Evolutionary conservation across 2,797 vertebrate species (phyloP).

Genomic region (Microcaecilia unicolor): DNA sequence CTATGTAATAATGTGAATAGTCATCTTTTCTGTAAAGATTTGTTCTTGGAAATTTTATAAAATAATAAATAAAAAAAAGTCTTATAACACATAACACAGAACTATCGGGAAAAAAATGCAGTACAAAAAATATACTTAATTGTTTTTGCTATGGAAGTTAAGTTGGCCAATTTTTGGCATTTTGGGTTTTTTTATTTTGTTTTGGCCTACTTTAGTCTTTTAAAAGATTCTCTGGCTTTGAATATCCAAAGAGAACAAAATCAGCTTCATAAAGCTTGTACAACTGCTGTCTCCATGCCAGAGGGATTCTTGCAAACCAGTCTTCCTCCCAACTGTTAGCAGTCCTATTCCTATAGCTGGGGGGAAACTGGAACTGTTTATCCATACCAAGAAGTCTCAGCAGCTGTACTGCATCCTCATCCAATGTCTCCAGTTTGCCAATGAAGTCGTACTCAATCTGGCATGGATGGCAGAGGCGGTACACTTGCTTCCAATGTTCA

Average conservation of each 20-base stretch:
- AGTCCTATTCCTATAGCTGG: slow-evolving; percentile 73
- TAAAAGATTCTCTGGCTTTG: slow-evolving; percentile 65
- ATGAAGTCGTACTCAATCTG: slow-evolving; percentile 93
- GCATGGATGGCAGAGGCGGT: slow-evolving; percentile 87
- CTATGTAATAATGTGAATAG: too few species aligned
- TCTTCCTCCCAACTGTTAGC: slow-evolving; percentile 78
- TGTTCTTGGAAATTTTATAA: too few species aligned
- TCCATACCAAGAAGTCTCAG: slow-evolving; percentile 77
- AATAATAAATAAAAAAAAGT: too few species aligned
- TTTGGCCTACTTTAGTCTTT: slow-evolving; percentile 31
- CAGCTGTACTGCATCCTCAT: slow-evolving; percentile 76
- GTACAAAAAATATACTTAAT: slow-evolving; percentile 34
- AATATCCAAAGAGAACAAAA: slow-evolving; percentile 85
- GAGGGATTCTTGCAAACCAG: slow-evolving; percentile 77
- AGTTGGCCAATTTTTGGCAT: slow-evolving; percentile 1
- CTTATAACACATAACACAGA: too few species aligned
- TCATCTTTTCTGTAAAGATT: too few species aligned
- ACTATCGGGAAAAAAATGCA: slow-evolving; percentile 2
- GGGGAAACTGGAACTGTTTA: slow-evolving; percentile 75
- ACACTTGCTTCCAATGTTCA: slow-evolving; percentile 91
- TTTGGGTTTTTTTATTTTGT: slow-evolving; percentile 17
- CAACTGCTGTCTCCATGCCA: slow-evolving; percentile 67
- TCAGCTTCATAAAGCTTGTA: slow-evolving; percentile 85
- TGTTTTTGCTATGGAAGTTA: slow-evolving; percentile 5
- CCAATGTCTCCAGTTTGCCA: slow-evolving; percentile 81